Evolutionary conservation across 2,888 invertebrate genomes (phyloP).

Genomic region (Actias luna): DNA sequence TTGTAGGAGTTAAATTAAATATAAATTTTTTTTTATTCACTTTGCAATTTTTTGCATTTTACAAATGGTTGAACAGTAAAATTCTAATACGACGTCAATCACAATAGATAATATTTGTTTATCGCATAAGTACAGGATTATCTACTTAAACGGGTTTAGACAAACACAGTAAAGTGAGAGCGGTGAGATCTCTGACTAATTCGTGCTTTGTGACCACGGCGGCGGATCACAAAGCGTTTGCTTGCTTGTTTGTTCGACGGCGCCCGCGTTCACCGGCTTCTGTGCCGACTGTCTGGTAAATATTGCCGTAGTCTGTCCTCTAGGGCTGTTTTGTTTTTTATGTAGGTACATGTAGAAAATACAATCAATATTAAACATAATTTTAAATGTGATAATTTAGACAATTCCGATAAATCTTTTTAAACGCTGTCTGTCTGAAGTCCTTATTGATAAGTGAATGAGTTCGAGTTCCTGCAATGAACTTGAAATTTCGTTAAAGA

Average conservation of each 20-base stretch:
- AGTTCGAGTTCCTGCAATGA: no score
- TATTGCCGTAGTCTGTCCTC: background rate
- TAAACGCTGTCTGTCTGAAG: no score
- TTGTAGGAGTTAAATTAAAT: no score
- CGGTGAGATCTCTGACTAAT: slow-evolving; percentile 15
- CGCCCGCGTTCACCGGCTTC: slow-evolving; percentile 25
- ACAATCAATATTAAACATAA: no score
- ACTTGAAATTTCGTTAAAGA: no score
- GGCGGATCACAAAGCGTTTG: slow-evolving; percentile 16
- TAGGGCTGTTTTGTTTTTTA: background rate
- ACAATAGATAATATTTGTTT: slow-evolving; percentile 1
- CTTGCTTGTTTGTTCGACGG: slow-evolving; percentile 24
- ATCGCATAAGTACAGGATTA: slow-evolving; percentile 15
- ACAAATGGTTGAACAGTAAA: background rate
- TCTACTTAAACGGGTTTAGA: slow-evolving; percentile 15
- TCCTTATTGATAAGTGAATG: no score
- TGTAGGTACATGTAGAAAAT: background rate
- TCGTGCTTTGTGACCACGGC: slow-evolving; percentile 16
- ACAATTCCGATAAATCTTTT: no score
- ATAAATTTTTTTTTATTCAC: background rate
- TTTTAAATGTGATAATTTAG: no score
- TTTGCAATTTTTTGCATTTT: background rate
- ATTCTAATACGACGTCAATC: background rate
- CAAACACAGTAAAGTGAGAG: slow-evolving; percentile 19
- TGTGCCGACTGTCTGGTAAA: slow-evolving; percentile 6